These are phyloP conservation scores for Melanerpes aurifrons DNA, from an alignment of 2,113 vertebrate species.

Conservation along the genomic window DNA sequence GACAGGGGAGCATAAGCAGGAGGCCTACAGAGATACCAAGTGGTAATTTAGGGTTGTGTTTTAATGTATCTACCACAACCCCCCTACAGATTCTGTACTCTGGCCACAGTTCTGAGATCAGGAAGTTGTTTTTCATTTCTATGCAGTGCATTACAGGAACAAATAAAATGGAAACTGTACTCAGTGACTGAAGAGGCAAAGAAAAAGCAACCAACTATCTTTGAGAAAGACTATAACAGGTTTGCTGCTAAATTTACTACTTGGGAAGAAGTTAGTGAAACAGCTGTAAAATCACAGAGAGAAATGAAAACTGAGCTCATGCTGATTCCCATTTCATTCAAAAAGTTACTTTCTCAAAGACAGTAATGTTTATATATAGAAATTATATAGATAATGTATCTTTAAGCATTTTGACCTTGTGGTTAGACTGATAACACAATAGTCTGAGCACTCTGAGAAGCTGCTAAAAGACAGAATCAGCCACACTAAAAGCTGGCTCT, in stretches of 20 bases:
- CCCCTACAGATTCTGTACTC: not conserved
- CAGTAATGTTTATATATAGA: not conserved
- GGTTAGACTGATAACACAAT: not conserved
- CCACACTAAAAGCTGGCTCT: too few species aligned
- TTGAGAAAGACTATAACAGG: not conserved
- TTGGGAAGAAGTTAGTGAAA: not conserved
- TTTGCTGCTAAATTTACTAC: not conserved
- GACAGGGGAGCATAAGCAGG: not conserved
- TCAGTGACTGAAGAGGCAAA: not conserved
- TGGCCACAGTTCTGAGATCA: not conserved
- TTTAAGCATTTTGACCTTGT: not conserved
- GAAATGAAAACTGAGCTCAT: not conserved
- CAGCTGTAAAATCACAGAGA: not conserved
- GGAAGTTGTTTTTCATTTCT: not conserved
- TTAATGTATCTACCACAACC: not conserved
- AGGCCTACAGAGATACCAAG: not conserved
- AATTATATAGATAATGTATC: not conserved
- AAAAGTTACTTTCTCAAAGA: not conserved
- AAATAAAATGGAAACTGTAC: not conserved
- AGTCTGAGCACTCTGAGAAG: not conserved
- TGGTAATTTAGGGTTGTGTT: not conserved
- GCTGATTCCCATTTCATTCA: not conserved
- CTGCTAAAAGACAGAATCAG: not conserved
- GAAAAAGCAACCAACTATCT: not conserved
- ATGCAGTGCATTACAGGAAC: not conserved